Percentiles rank a stretch among this genome's conserved stretches.
phyloP scores from a whole-genome alignment of 2,888 invertebrate genomes.

The Metopia argyrocephala region DNA sequence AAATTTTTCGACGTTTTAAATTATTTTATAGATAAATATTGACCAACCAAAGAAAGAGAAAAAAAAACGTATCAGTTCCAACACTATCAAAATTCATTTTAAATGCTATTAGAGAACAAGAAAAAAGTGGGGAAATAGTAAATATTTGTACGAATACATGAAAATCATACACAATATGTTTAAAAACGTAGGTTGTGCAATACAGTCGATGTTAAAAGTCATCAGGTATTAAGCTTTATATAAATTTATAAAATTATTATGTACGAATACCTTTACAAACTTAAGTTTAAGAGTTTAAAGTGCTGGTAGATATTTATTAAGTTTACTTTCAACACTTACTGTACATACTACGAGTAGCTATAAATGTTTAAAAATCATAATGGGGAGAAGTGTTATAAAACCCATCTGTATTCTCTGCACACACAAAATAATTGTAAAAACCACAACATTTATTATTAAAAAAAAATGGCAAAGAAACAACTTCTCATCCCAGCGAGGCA shows the following conservation, averaged over 20 bases:
- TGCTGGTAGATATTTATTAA: too few relatives aligned
- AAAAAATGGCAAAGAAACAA: too few relatives aligned
- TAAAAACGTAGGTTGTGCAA: too few relatives aligned
- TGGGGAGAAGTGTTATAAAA: background rate
- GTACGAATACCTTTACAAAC: too few relatives aligned
- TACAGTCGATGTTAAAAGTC: background rate
- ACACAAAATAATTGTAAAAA: constrained; percentile 24
- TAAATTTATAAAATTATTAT: too few relatives aligned
- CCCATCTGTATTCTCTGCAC: constrained; percentile 35
- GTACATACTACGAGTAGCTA: background rate
- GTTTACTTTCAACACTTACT: background rate
- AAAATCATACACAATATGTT: background rate
- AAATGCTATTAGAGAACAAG: constrained; percentile 29
- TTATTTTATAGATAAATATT: background rate
- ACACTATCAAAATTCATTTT: constrained; percentile 58
- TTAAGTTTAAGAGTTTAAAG: too few relatives aligned
- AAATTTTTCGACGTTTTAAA: background rate
- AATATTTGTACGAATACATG: background rate
- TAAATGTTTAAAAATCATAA: too few relatives aligned
- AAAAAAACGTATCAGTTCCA: constrained; percentile 33
- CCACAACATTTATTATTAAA: constrained; percentile 53
- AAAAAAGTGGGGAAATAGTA: too few relatives aligned
- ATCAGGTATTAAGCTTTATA: too few relatives aligned
- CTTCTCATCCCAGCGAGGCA: too few relatives aligned
- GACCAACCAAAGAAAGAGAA: background rate